These are phyloP conservation scores for Podarcis siculus DNA, from an alignment of 2,797 vertebrate species.

Conservation along the genomic window DNA sequence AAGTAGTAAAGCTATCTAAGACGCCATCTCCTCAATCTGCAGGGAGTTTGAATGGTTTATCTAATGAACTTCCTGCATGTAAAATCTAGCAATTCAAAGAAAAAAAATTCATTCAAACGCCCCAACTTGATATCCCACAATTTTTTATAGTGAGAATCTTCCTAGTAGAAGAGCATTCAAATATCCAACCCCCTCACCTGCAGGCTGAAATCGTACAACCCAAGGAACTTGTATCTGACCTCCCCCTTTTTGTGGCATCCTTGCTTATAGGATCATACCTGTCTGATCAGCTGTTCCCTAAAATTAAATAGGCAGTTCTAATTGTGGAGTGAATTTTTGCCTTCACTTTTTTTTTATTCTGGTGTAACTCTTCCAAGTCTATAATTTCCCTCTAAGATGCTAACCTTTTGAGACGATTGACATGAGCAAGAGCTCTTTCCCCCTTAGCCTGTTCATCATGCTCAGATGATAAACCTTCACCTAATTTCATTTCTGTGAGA, in stretches of 20 bases:
- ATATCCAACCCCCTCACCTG: neutral
- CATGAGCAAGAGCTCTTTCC: slow-evolving; percentile 1
- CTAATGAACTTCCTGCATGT: too few relatives aligned
- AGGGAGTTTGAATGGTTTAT: neutral
- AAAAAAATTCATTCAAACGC: neutral
- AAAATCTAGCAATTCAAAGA: neutral
- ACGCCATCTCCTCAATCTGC: too few relatives aligned
- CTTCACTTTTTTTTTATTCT: neutral
- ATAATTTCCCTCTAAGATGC: slow-evolving; percentile 28
- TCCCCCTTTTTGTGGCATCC: neutral
- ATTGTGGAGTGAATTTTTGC: neutral
- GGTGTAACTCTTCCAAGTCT: neutral
- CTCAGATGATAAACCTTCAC: slow-evolving; percentile 32
- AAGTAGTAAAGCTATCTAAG: neutral
- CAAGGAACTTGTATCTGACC: neutral
- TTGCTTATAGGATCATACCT: neutral
- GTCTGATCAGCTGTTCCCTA: neutral
- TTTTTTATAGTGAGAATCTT: neutral
- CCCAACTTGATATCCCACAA: neutral
- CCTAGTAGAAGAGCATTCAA: too few relatives aligned
- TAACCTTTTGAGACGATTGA: slow-evolving; percentile 32
- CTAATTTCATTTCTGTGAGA: slow-evolving; percentile 37
- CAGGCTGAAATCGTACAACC: neutral
- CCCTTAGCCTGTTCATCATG: slow-evolving; percentile 15
- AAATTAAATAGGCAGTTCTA: neutral